Evolutionary conservation across 37 sponge, comb jelly and placozoan genomes (phyloP).

Genomic region (Aplysina aerophoba): DNA sequence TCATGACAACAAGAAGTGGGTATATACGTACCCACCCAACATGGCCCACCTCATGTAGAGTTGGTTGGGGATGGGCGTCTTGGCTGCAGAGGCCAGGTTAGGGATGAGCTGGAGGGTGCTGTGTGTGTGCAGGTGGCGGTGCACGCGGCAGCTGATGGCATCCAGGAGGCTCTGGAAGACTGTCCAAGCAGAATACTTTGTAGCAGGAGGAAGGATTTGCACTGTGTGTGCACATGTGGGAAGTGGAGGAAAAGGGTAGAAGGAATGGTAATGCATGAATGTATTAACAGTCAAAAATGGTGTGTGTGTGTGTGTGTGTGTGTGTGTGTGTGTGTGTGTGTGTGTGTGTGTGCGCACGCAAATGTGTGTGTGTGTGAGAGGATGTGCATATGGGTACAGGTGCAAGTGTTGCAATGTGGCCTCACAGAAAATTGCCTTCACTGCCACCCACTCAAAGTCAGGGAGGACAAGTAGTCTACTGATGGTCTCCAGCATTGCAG

Average conservation of each 20-base stretch:
- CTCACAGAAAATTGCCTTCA: slow-evolving; percentile 26
- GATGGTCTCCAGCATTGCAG: slow-evolving; percentile 71
- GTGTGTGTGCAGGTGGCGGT: slow-evolving; percentile 61
- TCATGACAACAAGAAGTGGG: too few species aligned
- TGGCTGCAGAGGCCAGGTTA: slow-evolving; percentile 47
- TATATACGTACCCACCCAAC: too few species aligned
- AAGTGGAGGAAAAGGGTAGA: neutral
- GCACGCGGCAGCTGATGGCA: slow-evolving; percentile 69
- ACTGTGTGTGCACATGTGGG: slow-evolving; percentile 42
- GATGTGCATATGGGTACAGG: neutral
- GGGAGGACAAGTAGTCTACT: slow-evolving; percentile 63
- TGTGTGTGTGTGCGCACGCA: slow-evolving; percentile 22
- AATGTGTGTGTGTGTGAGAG: neutral
- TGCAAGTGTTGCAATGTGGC: neutral
- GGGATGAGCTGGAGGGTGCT: slow-evolving; percentile 58
- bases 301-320: slow-evolving; percentile 31
- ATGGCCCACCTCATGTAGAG: slow-evolving; percentile 55
- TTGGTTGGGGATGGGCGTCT: slow-evolving; percentile 61
- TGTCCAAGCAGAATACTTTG: slow-evolving; percentile 68
- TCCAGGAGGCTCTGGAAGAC: slow-evolving; percentile 73
- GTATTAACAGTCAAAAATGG: neutral
- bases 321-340: slow-evolving; percentile 33
- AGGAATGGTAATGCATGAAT: neutral
- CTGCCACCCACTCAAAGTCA: slow-evolving; percentile 44
- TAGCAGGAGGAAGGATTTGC: slow-evolving; percentile 61